A percentile compares a stretch with the other conserved stretches of the same genome.
phyloP scores from a whole-genome alignment of 1,140 invertebrate species.

The Cataglyphis hispanica region DNA sequence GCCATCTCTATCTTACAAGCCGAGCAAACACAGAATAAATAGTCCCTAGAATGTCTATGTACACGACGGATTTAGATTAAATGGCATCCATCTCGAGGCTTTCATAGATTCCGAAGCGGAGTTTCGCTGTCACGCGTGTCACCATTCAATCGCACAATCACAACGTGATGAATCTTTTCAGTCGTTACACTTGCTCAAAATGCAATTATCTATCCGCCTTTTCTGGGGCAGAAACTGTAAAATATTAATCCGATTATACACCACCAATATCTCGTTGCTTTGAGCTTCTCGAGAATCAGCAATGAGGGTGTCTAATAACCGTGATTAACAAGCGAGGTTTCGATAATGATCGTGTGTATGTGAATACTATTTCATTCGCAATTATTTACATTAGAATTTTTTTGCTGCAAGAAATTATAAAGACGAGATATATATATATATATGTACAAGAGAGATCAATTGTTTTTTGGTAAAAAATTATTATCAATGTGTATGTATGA shows the following conservation, averaged over 20 bases:
- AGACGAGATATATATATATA: constrained; percentile 11
- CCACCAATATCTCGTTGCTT: neutral
- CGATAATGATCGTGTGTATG: constrained; percentile 17
- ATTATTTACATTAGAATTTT: constrained; percentile 52
- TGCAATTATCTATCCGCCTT: neutral
- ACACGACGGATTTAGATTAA: constrained; percentile 52
- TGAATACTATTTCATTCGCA: constrained; percentile 21
- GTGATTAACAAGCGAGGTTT: constrained; percentile 42
- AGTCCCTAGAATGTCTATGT: constrained; percentile 60
- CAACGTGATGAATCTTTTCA: neutral
- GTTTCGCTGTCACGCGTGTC: neutral
- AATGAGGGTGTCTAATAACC: constrained; percentile 25
- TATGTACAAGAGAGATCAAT: constrained; percentile 20
- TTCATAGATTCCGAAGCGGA: constrained; percentile 14
- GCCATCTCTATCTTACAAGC: constrained; percentile 59
- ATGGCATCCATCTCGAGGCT: constrained; percentile 27
- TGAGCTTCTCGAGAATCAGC: constrained; percentile 29
- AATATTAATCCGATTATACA: constrained; percentile 40
- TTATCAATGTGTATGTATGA: neutral
- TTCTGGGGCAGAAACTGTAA: neutral
- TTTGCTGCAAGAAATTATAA: constrained; percentile 18
- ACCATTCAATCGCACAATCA: neutral
- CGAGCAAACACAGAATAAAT: constrained; percentile 64
- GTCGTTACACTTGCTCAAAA: neutral
- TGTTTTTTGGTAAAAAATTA: constrained; percentile 25